phyloP scores from a whole-genome alignment of 2,797 vertebrate genomes.

The Rhinogobio ventralis region DNA sequence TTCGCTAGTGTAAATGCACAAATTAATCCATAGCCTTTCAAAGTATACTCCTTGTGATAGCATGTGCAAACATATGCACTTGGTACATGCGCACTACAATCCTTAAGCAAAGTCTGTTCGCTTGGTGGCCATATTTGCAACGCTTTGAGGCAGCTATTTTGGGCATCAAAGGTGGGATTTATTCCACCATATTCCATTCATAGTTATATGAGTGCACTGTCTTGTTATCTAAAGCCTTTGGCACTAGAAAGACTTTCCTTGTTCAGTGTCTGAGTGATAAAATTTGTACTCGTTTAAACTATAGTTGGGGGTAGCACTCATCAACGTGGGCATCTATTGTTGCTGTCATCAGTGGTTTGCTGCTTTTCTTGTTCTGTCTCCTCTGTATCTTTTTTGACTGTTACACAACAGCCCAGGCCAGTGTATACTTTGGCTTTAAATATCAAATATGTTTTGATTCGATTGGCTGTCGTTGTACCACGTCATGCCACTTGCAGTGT shows the following conservation, averaged over 20 bases:
- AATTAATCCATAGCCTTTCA: not conserved
- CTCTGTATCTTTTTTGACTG: not conserved
- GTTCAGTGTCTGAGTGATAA: not conserved
- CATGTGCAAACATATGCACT: not conserved
- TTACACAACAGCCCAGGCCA: not conserved
- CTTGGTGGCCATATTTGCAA: not conserved
- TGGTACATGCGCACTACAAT: not conserved
- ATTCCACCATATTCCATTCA: not conserved
- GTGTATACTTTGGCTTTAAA: not conserved
- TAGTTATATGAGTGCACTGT: too few relatives aligned
- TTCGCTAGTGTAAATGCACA: not conserved
- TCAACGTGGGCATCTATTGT: not conserved
- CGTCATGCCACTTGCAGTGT: not conserved
- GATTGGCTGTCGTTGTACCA: not conserved
- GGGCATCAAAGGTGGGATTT: not conserved
- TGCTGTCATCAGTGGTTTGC: not conserved
- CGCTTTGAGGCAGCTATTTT: not conserved
- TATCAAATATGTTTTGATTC: not conserved
- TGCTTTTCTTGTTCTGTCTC: not conserved
- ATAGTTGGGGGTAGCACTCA: not conserved
- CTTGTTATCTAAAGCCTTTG: not conserved
- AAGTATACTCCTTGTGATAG: not conserved
- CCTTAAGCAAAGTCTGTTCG: too few relatives aligned
- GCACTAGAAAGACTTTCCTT: not conserved
- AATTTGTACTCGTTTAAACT: not conserved